phyloP scores from a whole-genome alignment of 2,797 vertebrate species.

The Tapera naevia region DNA sequence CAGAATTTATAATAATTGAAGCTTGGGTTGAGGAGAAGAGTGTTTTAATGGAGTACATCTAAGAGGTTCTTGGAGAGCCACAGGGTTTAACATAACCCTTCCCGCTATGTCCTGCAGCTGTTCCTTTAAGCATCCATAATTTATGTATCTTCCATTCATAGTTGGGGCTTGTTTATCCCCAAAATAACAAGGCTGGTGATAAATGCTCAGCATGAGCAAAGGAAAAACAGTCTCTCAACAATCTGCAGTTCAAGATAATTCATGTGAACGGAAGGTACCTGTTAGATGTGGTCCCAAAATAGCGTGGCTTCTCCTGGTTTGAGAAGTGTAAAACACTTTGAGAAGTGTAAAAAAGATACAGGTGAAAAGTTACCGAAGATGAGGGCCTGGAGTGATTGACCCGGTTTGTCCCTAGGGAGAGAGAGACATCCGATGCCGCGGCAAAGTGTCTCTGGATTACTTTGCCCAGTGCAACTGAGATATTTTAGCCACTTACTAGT shows the following conservation, averaged over 20 bases:
- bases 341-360: too few species aligned
- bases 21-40: background rate
- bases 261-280: background rate
- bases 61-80: background rate
- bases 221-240: background rate
- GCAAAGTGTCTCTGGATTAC: background rate
- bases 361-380: background rate
- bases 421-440: background rate
- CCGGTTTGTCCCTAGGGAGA: background rate
- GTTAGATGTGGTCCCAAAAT: background rate
- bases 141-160: constrained; percentile 1
- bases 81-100: background rate
- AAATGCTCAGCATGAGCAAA: constrained; percentile 15
- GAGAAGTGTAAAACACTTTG: too few species aligned
- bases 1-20: background rate
- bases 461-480: background rate
- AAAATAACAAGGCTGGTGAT: background rate
- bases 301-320: background rate
- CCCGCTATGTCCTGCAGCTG: background rate
- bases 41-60: background rate
- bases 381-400: background rate
- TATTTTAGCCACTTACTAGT: constrained; percentile 50
- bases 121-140: background rate
- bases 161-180: constrained; percentile 32
- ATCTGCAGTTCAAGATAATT: constrained; percentile 27